phyloP scores from a whole-genome alignment of 2,797 vertebrate species.

The Oryzias dopingdopingensis region DNA sequence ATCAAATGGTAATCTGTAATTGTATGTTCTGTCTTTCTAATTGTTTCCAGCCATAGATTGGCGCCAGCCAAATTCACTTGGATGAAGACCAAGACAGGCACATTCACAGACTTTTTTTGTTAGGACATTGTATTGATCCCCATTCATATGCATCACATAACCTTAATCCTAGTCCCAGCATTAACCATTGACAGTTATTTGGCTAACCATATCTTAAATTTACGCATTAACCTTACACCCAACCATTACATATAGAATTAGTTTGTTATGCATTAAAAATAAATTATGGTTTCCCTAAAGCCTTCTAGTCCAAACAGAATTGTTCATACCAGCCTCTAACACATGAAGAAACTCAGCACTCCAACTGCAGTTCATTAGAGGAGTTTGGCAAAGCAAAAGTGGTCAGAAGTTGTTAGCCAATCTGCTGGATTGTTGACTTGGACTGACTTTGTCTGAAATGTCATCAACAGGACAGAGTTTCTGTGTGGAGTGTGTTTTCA shows the following conservation, averaged over 20 bases:
- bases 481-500: background rate
- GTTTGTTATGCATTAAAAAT: too few relatives aligned
- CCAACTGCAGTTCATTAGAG: constrained; percentile 35
- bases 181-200: too few relatives aligned
- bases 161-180: too few relatives aligned
- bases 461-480: constrained; percentile 24
- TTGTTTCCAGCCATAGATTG: constrained; percentile 67
- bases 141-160: too few relatives aligned
- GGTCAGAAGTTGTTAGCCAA: constrained; percentile 28
- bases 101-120: background rate
- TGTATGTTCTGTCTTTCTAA: constrained; percentile 74
- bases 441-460: constrained; percentile 29
- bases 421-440: constrained; percentile 37
- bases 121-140: too few relatives aligned
- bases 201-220: too few relatives aligned
- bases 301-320: too few relatives aligned
- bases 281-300: too few relatives aligned
- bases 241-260: too few relatives aligned
- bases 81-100: constrained; percentile 9
- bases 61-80: constrained; percentile 64
- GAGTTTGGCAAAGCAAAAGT: constrained; percentile 54
- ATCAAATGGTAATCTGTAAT: constrained; percentile 47
- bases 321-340: background rate
- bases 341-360: constrained; percentile 23
- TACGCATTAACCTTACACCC: too few relatives aligned